Base-by-base conservation (phyloP, 2,113 vertebrate species). In the Lepisosteus osseus region DNA sequence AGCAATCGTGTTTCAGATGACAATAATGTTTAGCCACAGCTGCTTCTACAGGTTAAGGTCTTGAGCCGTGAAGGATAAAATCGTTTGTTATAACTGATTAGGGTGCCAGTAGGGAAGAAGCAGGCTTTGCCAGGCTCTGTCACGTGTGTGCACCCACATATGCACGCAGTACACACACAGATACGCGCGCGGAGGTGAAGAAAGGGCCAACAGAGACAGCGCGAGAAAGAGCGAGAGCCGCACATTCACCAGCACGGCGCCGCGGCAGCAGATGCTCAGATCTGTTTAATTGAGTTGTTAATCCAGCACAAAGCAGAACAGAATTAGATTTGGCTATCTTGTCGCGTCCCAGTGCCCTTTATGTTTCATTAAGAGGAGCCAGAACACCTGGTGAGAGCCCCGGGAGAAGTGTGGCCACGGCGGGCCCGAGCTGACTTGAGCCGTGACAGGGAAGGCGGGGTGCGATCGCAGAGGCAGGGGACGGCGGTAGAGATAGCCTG, bases 211-310 rank as follows among this genome's bases (percentile, higher is more conserved):
- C 78, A 77, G 6, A 73, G 69, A 73, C 13, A 81, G 41, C 63
- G 55, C 59, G 11, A 9, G 14, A 74, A 13, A 74, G 65, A 74
- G 69, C 72, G 67, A 65, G 61, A 17, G 56, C 72, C 14, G 55
- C 54, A 68, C 47, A 62, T 62, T 73, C 76, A 75, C 68, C 80
- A 80, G 76, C 81, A 40, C 41, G 29, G 62, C 6, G 40, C 3
- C 29, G 74, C 68, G 74, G 84, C 78, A 77, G 87, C 86, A 91
- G 88, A 88, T 88, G 87, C 81, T 90, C 69, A 81, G 73, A 83
- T 76, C 83, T 76, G 81, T 87, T 88, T 86, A 89, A 89, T 88
- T 85, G 86, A 87, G 86, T 87, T 89, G 88, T 89, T 89, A 90
- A 89, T 83, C 81, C 80, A 65, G 76, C 81, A 74, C 79, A 88